These are phyloP conservation scores for Lepidurus packardi DNA, from an alignment of 1,140 invertebrate species.

Conservation along the genomic window DNA sequence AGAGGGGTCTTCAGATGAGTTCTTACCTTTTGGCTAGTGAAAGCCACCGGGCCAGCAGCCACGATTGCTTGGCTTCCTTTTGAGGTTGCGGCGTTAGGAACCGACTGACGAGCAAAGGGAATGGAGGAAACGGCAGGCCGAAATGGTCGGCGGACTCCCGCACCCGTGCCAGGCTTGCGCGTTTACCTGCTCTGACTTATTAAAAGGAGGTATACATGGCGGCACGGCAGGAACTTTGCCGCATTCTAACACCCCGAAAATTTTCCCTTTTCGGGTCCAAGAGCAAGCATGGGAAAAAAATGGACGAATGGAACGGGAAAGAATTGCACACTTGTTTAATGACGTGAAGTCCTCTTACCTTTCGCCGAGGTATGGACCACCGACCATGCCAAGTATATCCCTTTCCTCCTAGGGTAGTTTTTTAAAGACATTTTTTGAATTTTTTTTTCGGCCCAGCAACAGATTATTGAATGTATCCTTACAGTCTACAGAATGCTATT, in stretches of 20 bases:
- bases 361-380: too few species aligned
- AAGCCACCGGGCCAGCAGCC: constrained; percentile 12
- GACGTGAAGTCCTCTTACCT: too few species aligned
- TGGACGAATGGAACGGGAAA: not conserved
- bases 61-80: constrained; percentile 15
- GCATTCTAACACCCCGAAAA: constrained; percentile 5
- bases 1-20: constrained; percentile 13
- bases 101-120: not conserved
- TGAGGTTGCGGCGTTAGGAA: constrained; percentile 10
- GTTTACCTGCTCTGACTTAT: not conserved
- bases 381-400: too few species aligned
- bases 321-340: too few species aligned
- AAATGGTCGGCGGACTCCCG: not conserved
- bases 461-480: too few species aligned
- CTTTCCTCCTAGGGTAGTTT: too few species aligned
- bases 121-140: not conserved
- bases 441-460: too few species aligned
- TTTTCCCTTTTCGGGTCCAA: not conserved
- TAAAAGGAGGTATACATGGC: not conserved
- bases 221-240: constrained; percentile 2
- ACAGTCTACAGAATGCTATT: too few species aligned
- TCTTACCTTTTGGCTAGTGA: constrained; percentile 19
- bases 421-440: too few species aligned
- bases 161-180: constrained; percentile 16
- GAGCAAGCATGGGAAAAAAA: not conserved